Conservation (phyloP, 92 coral and sea anemone species). For the Epizoanthus scotinus region DNA sequence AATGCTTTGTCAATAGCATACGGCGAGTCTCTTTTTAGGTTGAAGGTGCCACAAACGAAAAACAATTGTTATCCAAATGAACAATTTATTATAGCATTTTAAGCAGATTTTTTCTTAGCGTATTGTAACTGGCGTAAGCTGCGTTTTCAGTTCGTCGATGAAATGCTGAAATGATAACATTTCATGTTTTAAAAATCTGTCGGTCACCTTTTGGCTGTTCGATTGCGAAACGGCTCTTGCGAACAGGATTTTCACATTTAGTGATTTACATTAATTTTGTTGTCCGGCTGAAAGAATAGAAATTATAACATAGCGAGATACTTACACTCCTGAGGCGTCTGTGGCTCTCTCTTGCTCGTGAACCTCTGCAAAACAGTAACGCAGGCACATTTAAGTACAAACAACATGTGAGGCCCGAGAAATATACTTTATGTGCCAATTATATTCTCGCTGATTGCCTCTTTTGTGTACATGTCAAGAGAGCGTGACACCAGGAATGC, state of each 20-base stretch:
- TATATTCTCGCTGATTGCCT: background rate
- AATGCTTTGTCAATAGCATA: background rate
- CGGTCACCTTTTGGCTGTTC: no score
- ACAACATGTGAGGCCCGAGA: background rate
- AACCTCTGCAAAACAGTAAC: slow-evolving; percentile 2
- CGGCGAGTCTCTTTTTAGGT: background rate
- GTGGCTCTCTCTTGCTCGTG: slow-evolving; percentile 25
- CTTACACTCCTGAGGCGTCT: slow-evolving; percentile 38
- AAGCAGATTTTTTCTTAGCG: background rate
- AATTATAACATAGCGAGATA: background rate
- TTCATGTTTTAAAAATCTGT: no score
- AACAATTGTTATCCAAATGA: background rate
- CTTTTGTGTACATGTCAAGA: background rate
- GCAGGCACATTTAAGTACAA: background rate
- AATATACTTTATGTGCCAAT: background rate
- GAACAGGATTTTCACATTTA: background rate
- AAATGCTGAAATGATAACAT: no score
- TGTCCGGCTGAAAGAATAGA: background rate
- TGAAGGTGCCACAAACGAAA: background rate
- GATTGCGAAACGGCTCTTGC: no score
- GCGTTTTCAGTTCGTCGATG: no score
- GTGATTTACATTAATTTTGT: background rate
- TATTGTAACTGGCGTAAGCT: no score
- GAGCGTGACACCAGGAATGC: background rate
- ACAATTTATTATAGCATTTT: background rate